These are phyloP conservation scores for Pheosia tremula DNA, from an alignment of 2,888 invertebrate genomes.

Conservation along the genomic window DNA sequence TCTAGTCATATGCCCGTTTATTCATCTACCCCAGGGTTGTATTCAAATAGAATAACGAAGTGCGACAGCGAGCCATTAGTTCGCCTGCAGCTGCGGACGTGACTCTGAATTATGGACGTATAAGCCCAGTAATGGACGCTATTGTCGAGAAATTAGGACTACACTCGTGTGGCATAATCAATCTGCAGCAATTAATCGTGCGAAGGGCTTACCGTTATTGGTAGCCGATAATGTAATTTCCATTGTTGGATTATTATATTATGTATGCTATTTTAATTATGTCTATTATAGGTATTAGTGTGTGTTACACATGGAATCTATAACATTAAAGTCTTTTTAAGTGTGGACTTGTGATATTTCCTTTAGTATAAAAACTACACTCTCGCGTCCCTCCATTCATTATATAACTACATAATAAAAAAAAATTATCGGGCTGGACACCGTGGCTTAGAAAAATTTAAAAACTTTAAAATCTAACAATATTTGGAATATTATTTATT, in stretches of 20 bases:
- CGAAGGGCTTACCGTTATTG: conserved; percentile 25
- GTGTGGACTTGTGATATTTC: too few relatives aligned
- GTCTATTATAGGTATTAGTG: too few relatives aligned
- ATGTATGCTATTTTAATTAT: neutral
- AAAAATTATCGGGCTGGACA: too few relatives aligned
- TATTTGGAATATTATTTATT: too few relatives aligned
- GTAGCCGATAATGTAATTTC: conserved; percentile 6
- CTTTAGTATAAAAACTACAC: too few relatives aligned
- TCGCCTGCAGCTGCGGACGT: conserved; percentile 19
- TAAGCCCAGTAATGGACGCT: conserved; percentile 26
- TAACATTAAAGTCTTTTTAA: too few relatives aligned
- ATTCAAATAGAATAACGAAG: conserved; percentile 60
- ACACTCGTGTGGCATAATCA: conserved; percentile 19
- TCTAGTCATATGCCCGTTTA: conserved; percentile 34
- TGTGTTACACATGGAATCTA: too few relatives aligned
- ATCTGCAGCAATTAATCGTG: conserved; percentile 32
- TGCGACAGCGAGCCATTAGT: conserved; percentile 44
- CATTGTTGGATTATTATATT: neutral
- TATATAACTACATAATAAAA: too few relatives aligned
- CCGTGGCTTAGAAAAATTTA: too few relatives aligned
- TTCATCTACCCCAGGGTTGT: conserved; percentile 44
- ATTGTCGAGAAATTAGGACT: conserved; percentile 25
- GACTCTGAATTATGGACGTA: conserved; percentile 29
- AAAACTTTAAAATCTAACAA: too few relatives aligned
- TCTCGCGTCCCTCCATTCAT: neutral